A percentile compares a stretch with the other conserved stretches of the same genome.
Conservation (phyloP, 2,113 vertebrate genomes). For the Xiphorhynchus elegans region DNA sequence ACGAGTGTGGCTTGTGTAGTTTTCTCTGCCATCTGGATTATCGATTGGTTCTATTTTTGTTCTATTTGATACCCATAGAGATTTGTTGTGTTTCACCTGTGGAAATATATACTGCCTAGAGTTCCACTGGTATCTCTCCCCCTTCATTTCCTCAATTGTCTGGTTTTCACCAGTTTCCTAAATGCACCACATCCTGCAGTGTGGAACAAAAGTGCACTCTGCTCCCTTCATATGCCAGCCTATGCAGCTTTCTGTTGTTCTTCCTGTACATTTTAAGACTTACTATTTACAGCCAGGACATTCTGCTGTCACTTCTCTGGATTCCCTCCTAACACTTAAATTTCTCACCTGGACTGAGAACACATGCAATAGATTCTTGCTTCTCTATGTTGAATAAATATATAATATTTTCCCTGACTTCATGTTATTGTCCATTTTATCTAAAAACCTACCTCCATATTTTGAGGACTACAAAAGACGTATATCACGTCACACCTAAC, state of each 20-base stretch:
- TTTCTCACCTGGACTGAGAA: not conserved
- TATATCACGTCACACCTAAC: not conserved
- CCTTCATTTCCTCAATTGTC: not conserved
- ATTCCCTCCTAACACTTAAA: not conserved
- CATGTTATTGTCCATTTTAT: not conserved
- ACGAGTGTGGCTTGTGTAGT: accelerated
- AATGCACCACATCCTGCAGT: not conserved
- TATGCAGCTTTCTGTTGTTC: not conserved
- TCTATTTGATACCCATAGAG: not conserved
- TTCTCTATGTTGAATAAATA: not conserved
- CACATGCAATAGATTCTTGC: not conserved
- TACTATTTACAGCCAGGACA: not conserved
- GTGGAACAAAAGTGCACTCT: not conserved
- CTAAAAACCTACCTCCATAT: accelerated
- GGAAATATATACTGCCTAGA: not conserved
- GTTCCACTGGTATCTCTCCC: not conserved
- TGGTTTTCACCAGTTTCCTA: not conserved
- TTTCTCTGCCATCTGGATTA: not conserved
- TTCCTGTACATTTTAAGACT: not conserved
- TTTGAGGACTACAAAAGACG: not conserved
- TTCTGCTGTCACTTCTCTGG: not conserved
- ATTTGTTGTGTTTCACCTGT: not conserved
- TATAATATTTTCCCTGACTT: not conserved
- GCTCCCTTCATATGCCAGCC: not conserved
- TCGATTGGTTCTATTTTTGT: not conserved